Percentiles rank a stretch among this genome's conserved stretches.
Evolutionary conservation across 2,797 vertebrate species (phyloP).

Genomic region (Eulemur albifrons): DNA sequence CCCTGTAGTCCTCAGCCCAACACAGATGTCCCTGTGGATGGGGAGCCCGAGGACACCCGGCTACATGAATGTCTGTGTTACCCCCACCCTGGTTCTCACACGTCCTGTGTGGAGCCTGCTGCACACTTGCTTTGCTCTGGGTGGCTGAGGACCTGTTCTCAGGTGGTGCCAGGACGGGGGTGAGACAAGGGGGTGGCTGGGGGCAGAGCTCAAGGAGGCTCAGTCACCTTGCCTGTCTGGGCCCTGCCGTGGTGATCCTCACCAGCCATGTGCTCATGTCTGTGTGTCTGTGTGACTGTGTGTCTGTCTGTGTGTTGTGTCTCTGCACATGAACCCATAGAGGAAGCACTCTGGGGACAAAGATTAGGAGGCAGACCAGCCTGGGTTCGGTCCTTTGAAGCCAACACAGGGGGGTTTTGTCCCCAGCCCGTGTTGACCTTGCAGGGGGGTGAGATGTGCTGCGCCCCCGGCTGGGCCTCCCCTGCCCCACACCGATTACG

Average conservation of each 20-base stretch:
- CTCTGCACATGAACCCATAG: no score
- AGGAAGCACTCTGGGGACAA: neutral
- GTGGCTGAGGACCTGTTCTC: neutral
- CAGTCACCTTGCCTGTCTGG: neutral
- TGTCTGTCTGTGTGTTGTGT: no score
- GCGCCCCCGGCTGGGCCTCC: neutral
- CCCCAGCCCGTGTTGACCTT: rapidly evolving
- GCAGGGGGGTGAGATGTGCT: neutral
- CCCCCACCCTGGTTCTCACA: neutral
- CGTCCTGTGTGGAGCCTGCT: neutral
- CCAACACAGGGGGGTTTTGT: neutral
- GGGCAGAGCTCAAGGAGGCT: no score
- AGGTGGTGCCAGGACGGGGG: no score
- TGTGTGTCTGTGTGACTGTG: no score
- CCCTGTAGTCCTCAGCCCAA: neutral
- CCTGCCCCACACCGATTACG: neutral
- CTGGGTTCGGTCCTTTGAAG: neutral
- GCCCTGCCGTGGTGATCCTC: neutral
- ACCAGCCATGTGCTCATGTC: neutral
- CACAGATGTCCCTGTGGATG: neutral
- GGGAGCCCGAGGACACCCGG: neutral
- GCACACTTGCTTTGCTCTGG: no score
- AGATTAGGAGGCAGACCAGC: neutral
- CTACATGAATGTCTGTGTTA: rapidly evolving
- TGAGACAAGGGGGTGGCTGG: neutral